These are phyloP conservation scores for Scaptomyza pallida DNA, from an alignment of 1,140 invertebrate species.

Conservation along the genomic window DNA sequence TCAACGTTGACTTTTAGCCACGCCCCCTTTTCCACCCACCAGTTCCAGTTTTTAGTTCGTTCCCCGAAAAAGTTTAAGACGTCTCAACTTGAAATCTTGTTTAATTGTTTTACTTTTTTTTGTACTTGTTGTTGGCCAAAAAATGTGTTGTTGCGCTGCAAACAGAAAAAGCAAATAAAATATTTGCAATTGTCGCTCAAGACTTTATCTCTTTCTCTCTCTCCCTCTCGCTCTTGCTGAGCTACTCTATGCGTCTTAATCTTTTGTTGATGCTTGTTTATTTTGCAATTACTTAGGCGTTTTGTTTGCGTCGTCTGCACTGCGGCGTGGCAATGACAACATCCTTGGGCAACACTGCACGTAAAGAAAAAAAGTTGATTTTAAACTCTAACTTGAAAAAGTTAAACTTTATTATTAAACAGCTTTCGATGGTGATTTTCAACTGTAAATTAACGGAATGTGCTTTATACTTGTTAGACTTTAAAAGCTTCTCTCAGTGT, in stretches of 20 bases:
- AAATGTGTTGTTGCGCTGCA: conserved; percentile 12
- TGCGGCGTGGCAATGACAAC: conserved; percentile 55
- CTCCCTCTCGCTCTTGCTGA: background rate
- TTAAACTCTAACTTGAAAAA: too few relatives aligned
- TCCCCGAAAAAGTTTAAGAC: conserved; percentile 4
- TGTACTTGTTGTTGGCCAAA: conserved; percentile 23
- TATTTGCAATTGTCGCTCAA: conserved; percentile 64
- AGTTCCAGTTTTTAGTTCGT: background rate
- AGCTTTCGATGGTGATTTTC: too few relatives aligned
- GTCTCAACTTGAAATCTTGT: conserved; percentile 3
- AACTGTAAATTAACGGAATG: too few relatives aligned
- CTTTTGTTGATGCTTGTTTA: conserved; percentile 83
- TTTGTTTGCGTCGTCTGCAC: conserved; percentile 80
- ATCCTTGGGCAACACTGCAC: background rate
- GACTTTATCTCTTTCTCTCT: conserved; percentile 27
- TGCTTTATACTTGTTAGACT: too few relatives aligned
- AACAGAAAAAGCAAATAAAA: conserved; percentile 60
- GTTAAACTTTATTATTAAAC: too few relatives aligned
- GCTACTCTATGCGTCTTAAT: conserved; percentile 65
- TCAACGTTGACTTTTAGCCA: conserved; percentile 48
- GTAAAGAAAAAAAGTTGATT: too few relatives aligned
- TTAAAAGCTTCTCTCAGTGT: too few relatives aligned
- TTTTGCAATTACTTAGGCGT: conserved; percentile 83
- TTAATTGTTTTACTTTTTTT: conserved; percentile 42
- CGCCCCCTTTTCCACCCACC: background rate